Percentiles rank a stretch among this genome's conserved stretches.
Conservation (phyloP, 1,140 invertebrate genomes). For the Oryctes rhinoceros region DNA sequence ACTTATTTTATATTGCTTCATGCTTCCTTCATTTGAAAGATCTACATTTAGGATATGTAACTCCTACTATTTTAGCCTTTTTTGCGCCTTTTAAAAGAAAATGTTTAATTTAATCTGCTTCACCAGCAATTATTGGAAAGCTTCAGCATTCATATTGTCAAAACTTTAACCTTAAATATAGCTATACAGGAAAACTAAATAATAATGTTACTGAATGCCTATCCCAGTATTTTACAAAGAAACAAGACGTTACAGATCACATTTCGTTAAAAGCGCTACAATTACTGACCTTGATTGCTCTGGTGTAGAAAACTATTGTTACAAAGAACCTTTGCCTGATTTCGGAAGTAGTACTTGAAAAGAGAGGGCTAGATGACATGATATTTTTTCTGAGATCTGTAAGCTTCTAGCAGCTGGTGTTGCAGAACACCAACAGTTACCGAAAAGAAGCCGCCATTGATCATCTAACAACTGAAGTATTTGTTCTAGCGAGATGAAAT, state of each 20-base stretch:
- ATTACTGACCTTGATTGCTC: conserved; percentile 53
- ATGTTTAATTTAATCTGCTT: too few species aligned
- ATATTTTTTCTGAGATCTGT: conserved; percentile 51
- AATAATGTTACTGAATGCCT: conserved; percentile 56
- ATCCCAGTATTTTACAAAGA: conserved; percentile 55
- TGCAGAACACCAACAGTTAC: conserved; percentile 51
- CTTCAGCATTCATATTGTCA: too few species aligned
- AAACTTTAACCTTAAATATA: too few species aligned
- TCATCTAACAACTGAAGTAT: too few species aligned
- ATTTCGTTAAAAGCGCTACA: conserved; percentile 48
- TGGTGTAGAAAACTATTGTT: conserved; percentile 52
- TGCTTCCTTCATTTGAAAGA: too few species aligned
- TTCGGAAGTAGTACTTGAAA: conserved; percentile 47
- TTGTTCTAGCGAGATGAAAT: too few species aligned
- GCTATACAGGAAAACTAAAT: conserved; percentile 54
- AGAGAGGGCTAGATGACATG: conserved; percentile 49
- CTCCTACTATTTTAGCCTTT: too few species aligned
- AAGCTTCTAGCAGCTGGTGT: conserved; percentile 49
- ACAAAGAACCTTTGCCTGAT: conserved; percentile 55
- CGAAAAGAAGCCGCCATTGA: conserved; percentile 49
- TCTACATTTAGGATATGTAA: too few species aligned
- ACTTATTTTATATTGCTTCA: too few species aligned
- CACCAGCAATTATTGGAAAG: too few species aligned
- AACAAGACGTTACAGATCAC: conserved; percentile 48
- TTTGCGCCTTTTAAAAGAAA: too few species aligned